Base-by-base conservation (phyloP, 2,888 invertebrate species). In the Cryptophagus acutangulus region DNA sequence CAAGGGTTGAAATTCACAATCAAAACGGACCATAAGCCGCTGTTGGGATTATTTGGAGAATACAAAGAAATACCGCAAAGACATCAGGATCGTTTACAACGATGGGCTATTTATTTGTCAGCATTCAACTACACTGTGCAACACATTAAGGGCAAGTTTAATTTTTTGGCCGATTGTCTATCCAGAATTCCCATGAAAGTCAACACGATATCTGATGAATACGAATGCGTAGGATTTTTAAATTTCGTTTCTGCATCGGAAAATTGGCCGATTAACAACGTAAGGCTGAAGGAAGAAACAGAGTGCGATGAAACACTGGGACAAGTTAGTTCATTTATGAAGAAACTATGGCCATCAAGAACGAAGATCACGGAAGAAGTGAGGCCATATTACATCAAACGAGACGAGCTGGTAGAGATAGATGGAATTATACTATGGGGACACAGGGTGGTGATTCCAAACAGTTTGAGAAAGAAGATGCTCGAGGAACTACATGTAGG, bases 401-500 rank as follows among this genome's bases (percentile, higher is more conserved):
- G 33, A 26, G 16, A 44, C 8, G 41, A 50, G 25, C 18, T 51
- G n/a, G 37, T 40, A 9, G 16, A 43, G 12, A 44, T 51, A 18
- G 8, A 41, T 17, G 44, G 41, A 4, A 42, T 37, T 17, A 28
- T 51, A 14, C 28, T 51, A 31, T 52, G 52, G 49, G 49, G 49
- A 9, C 36, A 49, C 30, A n/a, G 47, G 17, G 33, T 54, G 10
- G 41, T 54, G 4, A 33, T 54, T 20, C 54, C 52, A 12, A 17
- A 41, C 17, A 33, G 31, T 17, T 30, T 49, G 20, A 17, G 40
- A 14, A 4, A 13, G 8, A 9, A 24, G n/a, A 33, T 49, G 13
- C 33, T 46, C 13, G 14, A 34, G 2, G 13, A 41, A 25, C 12
- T 50, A 12, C 52, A 53, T 34, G 31, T 38, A 12, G 35, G 36